Percentiles rank a stretch among this genome's conserved stretches.
Conservation (phyloP, 2,113 vertebrate genomes). For the Octodon degus region DNA sequence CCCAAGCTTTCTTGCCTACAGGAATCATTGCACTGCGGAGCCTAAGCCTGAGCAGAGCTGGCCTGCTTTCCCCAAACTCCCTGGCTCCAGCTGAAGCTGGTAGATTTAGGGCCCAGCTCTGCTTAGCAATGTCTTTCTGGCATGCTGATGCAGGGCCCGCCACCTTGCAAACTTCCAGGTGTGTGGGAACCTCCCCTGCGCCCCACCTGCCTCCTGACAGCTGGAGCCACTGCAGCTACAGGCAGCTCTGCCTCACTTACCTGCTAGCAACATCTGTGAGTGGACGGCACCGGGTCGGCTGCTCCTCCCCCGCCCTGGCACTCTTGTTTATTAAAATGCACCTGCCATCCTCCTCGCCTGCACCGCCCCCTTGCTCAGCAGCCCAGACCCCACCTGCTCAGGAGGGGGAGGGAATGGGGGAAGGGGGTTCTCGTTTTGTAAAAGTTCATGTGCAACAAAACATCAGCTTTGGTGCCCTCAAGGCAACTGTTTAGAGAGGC, state of each 20-base stretch:
- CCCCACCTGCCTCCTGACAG: rapidly evolving
- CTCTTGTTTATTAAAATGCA: constrained; percentile 17
- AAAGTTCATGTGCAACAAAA: not conserved
- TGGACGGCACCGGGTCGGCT: not conserved
- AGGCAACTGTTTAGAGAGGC: not conserved
- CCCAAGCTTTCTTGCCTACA: not conserved
- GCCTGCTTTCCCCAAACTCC: not conserved
- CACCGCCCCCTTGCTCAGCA: not conserved
- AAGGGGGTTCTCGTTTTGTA: not conserved
- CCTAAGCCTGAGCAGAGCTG: rapidly evolving
- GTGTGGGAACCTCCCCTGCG: rapidly evolving
- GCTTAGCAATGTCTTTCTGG: not conserved
- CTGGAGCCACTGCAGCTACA: not conserved
- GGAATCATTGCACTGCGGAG: rapidly evolving
- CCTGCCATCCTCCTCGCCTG: not conserved
- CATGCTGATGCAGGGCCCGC: no score
- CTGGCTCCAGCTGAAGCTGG: not conserved
- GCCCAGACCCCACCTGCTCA: not conserved
- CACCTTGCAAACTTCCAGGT: not conserved
- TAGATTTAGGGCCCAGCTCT: not conserved
- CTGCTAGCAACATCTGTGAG: constrained; percentile 4
- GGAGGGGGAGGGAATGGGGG: not conserved
- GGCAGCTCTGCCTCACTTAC: not conserved
- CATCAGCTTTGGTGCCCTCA: not conserved
- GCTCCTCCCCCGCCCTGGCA: not conserved